These are phyloP conservation scores for Rhabdornis inornatus DNA, from an alignment of 2,113 vertebrate genomes.

Conservation along the genomic window DNA sequence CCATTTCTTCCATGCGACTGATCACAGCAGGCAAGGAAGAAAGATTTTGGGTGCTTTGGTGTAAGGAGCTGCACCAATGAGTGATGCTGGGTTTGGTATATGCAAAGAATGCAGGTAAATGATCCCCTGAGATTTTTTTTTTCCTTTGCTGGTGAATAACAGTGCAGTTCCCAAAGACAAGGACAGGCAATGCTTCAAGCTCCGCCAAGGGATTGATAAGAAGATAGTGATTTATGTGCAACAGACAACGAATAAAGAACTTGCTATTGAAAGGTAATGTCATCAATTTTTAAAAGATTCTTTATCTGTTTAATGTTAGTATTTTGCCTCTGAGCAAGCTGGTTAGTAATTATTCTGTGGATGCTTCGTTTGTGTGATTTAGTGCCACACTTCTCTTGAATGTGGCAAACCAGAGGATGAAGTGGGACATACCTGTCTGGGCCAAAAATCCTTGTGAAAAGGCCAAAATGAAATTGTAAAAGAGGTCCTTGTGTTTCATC, in stretches of 20 bases:
- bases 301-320: not conserved
- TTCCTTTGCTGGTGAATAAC: not conserved
- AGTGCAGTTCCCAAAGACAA: slow-evolving; percentile 98
- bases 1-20: not conserved
- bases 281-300: not conserved
- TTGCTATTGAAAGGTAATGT: slow-evolving; percentile 94
- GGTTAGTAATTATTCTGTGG: not conserved
- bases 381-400: not conserved
- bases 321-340: not conserved
- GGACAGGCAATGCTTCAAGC: slow-evolving; percentile 96
- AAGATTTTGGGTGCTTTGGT: not conserved
- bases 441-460: not conserved
- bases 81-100: not conserved
- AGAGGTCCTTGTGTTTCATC: not conserved
- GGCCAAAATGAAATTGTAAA: not conserved
- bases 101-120: not conserved
- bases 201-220: slow-evolving; percentile 95
- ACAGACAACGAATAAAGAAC: slow-evolving; percentile 96
- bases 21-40: not conserved
- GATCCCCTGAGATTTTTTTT: not conserved
- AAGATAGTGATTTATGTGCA: slow-evolving; percentile 98
- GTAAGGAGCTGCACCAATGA: not conserved
- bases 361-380: not conserved
- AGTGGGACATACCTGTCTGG: not conserved
- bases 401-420: not conserved